phyloP scores from a whole-genome alignment of 2,113 vertebrate species.

The Dunckerocampus dactyliophorus region DNA sequence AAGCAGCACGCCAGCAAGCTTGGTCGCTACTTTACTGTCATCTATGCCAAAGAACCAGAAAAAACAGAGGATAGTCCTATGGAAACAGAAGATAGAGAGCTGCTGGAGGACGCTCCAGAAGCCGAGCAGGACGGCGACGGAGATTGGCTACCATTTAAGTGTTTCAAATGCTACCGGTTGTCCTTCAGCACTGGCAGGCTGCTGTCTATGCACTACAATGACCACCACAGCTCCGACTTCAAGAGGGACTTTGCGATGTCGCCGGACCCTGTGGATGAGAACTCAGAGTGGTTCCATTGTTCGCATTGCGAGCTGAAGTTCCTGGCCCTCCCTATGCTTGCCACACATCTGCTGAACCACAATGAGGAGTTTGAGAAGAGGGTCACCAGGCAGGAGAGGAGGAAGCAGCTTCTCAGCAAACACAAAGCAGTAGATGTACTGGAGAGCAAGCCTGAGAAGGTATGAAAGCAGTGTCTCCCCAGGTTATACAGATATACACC shows the following conservation, averaged over 20 bases:
- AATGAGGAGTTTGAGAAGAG: conserved; percentile 94
- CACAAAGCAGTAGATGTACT: conserved; percentile 78
- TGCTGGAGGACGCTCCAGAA: conserved; percentile 75
- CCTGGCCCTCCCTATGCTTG: conserved; percentile 80
- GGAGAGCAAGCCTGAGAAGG: conserved; percentile 88
- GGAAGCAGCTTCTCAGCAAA: conserved; percentile 88
- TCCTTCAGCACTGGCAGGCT: conserved; percentile 87
- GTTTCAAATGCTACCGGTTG: conserved; percentile 90
- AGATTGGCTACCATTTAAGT: conserved; percentile 91
- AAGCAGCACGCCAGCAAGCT: conserved; percentile 93
- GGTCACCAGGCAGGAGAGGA: conserved; percentile 85
- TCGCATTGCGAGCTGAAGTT: conserved; percentile 91
- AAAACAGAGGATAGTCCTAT: conserved; percentile 44
- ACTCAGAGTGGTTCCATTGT: conserved; percentile 83
- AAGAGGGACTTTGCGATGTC: conserved; percentile 90
- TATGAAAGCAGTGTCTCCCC: conserved; percentile 41
- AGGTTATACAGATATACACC: no score
- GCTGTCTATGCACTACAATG: conserved; percentile 94
- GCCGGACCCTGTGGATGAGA: conserved; percentile 69
- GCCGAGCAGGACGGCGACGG: conserved; percentile 76
- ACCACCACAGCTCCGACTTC: conserved; percentile 89
- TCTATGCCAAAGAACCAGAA: conserved; percentile 88
- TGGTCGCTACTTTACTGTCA: conserved; percentile 90
- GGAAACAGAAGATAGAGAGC: conserved; percentile 63
- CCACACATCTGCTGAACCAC: conserved; percentile 87